Base-by-base conservation (phyloP, 2,888 invertebrate genomes). In the Exocentrus adspersus region DNA sequence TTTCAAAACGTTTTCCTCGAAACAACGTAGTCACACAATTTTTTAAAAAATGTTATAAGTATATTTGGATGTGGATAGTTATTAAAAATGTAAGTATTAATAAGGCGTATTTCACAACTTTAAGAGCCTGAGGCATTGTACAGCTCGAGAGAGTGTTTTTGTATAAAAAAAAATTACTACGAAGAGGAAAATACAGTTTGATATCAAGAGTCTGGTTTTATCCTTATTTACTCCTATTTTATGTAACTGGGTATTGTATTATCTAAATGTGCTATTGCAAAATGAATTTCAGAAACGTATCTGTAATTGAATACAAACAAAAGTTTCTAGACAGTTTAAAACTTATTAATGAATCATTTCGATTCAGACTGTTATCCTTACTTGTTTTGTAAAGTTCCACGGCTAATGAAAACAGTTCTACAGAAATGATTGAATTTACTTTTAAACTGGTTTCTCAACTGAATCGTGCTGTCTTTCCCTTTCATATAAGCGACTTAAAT, bases 341-440 rank as follows among this genome's bases (percentile, higher is more conserved):
- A 79, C 80, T 78, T 78, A 80, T 79, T 80, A 81, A 79, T 78
- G 79, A 77, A 77, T 79, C 78, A 77, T 79, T 79, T 73, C 77
- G 77, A 80, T 79, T 78, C 76, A 71, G 74, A 75, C 74, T 80
- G 78, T 80, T 80, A 79, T 81, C 80, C 80, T 80, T 80, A 78
- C 79, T 77, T 78, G 79, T 78, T 72, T 77, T 76, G 78, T 77
- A 75, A 77, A 78, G 78, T 79, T 78, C 77, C 78, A 80, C 78
- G 77, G 77, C 79, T 78, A 80, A 79, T 79, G 79, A 79, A 79
- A 79, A 78, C 78, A 77, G 74, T 76, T 76, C 74, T 73, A 69
- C 72, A 74, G 76, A 75, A 79, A 79, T 79, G 77, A 80, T 80
- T 80, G 79, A 80, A 80, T 80, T 69, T 65, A 54, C 65, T 80